phyloP scores from a whole-genome alignment of 2,113 vertebrate genomes.

The Nerophis ophidion region DNA sequence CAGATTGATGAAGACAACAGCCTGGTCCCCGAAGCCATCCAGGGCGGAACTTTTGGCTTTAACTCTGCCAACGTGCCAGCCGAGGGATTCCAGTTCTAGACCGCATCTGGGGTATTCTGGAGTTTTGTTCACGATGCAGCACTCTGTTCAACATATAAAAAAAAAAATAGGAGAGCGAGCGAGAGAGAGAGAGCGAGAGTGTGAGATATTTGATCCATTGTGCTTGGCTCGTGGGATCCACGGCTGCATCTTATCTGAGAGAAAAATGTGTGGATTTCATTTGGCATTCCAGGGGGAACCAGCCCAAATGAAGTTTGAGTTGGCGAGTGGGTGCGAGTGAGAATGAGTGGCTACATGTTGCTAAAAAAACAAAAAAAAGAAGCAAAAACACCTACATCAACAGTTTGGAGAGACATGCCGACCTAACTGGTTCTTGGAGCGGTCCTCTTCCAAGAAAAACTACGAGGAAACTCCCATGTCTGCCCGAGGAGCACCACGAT shows the following conservation, averaged over 20 bases:
- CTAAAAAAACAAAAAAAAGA: slow-evolving; percentile 67
- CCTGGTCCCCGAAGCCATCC: slow-evolving; percentile 97
- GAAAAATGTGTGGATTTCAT: slow-evolving; percentile 98
- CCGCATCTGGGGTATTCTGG: slow-evolving; percentile 70
- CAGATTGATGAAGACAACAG: slow-evolving; percentile 98
- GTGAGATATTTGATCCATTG: slow-evolving; percentile 98
- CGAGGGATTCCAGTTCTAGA: slow-evolving; percentile 99
- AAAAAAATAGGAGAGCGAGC: slow-evolving; percentile 69
- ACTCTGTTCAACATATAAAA: slow-evolving; percentile 82
- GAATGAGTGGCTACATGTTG: slow-evolving; percentile 98
- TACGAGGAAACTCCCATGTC: slow-evolving; percentile 56
- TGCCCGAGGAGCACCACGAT: slow-evolving; percentile 67
- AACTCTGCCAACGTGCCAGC: slow-evolving; percentile 99
- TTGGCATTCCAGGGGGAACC: slow-evolving; percentile 88
- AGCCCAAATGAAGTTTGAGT: slow-evolving; percentile 96
- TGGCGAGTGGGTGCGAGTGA: slow-evolving; percentile 99
- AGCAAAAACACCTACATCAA: slow-evolving; percentile 84
- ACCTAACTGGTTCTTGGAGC: slow-evolving; percentile 84
- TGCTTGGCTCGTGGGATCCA: slow-evolving; percentile 99
- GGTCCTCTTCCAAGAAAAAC: slow-evolving; percentile 78
- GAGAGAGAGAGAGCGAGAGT: slow-evolving; percentile 70
- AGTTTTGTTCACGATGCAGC: slow-evolving; percentile 97
- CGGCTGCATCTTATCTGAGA: slow-evolving; percentile 99
- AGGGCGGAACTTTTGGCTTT: slow-evolving; percentile 97
- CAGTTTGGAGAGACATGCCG: slow-evolving; percentile 92